A percentile compares a stretch with the other conserved stretches of the same genome.
These are phyloP conservation scores for Melanotaenia duboulayi DNA, from an alignment of 2,113 vertebrate genomes.

Conservation along the genomic window DNA sequence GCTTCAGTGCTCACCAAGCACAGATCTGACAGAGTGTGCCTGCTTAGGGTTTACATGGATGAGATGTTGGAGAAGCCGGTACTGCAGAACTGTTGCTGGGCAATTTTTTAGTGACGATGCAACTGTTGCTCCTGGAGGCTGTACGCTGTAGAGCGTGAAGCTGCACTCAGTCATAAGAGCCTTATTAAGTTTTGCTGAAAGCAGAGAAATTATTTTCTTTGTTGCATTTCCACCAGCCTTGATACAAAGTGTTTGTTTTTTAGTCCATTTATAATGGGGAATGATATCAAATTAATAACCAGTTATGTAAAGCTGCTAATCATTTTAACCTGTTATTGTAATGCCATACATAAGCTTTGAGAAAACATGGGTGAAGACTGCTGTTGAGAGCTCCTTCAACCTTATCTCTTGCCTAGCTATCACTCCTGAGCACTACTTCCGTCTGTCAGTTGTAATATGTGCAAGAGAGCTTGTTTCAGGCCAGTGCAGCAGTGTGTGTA, in stretches of 20 bases:
- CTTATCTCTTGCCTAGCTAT: slow-evolving; percentile 48
- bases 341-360: slow-evolving; percentile 1
- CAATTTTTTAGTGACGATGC: background rate
- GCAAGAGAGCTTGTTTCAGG: slow-evolving; percentile 18
- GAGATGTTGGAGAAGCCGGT: slow-evolving; percentile 10
- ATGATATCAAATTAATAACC: background rate
- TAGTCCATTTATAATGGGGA: background rate
- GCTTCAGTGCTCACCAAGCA: slow-evolving; percentile 34
- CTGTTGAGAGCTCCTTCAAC: slow-evolving; percentile 34
- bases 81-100: slow-evolving; percentile 25
- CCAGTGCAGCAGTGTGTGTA: slow-evolving; percentile 31
- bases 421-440: slow-evolving; percentile 45
- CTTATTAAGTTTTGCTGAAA: too few relatives aligned
- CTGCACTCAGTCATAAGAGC: background rate
- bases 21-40: slow-evolving; percentile 24
- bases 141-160: background rate
- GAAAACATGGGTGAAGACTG: slow-evolving; percentile 29
- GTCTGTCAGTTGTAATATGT: slow-evolving; percentile 34
- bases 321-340: background rate
- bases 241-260: background rate
- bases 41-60: slow-evolving; percentile 31
- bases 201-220: too few relatives aligned
- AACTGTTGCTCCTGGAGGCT: background rate
- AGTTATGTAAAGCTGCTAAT: background rate
- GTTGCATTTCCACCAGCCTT: background rate